These are phyloP conservation scores for Forficula auricularia DNA, from an alignment of 1,140 invertebrate species.

Conservation along the genomic window DNA sequence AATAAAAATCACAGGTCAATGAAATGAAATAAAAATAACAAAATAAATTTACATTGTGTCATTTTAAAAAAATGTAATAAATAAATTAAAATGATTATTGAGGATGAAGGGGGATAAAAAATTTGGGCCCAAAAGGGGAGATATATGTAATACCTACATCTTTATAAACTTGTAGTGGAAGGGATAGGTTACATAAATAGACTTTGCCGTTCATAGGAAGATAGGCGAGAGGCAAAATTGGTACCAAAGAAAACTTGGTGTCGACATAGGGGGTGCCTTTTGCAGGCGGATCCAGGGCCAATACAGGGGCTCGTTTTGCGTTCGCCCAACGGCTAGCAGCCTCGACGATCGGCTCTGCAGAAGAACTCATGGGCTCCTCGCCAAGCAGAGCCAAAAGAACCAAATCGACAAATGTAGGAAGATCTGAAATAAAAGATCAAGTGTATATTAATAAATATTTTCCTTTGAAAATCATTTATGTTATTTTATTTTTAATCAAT, in stretches of 20 bases:
- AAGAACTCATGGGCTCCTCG: neutral
- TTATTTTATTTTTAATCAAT: too few relatives aligned
- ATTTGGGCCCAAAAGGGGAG: slow-evolving; percentile 76
- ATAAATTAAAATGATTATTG: slow-evolving; percentile 23
- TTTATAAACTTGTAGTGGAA: slow-evolving; percentile 57
- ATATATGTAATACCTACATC: slow-evolving; percentile 62
- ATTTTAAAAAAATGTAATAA: too few relatives aligned
- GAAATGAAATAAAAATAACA: too few relatives aligned
- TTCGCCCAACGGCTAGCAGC: slow-evolving; percentile 42
- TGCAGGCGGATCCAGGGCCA: slow-evolving; percentile 64
- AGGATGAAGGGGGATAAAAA: slow-evolving; percentile 67
- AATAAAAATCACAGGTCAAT: too few relatives aligned
- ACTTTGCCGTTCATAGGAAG: slow-evolving; percentile 53
- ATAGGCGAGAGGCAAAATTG: slow-evolving; percentile 56
- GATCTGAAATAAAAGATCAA: neutral
- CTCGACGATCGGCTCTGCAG: slow-evolving; percentile 8
- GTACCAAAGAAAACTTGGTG: slow-evolving; percentile 56
- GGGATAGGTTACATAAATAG: slow-evolving; percentile 71
- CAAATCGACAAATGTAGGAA: neutral
- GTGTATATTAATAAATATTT: neutral
- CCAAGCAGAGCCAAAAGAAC: neutral
- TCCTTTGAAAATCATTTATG: too few relatives aligned
- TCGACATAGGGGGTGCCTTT: slow-evolving; percentile 42
- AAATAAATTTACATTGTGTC: too few relatives aligned
- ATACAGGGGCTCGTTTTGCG: slow-evolving; percentile 53